phyloP scores from a whole-genome alignment of 2,113 vertebrate species.

The Oenanthe oenanthe region DNA sequence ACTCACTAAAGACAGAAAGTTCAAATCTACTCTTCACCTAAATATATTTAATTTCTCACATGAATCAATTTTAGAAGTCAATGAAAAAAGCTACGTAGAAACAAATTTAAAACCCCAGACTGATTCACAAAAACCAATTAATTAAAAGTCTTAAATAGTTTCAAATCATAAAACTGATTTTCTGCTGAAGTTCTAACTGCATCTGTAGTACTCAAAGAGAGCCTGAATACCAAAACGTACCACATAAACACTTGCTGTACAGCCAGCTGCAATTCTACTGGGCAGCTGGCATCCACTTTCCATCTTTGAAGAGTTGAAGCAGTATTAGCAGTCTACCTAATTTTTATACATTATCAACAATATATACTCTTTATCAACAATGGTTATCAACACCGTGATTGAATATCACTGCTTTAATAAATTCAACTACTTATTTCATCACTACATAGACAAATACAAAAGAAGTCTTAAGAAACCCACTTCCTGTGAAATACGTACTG shows the following conservation, averaged over 20 bases:
- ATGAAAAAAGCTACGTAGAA: not conserved
- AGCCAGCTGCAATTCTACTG: not conserved
- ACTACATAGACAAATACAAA: not conserved
- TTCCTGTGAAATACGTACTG: constrained; percentile 28
- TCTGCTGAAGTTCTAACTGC: not conserved
- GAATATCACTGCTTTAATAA: not conserved
- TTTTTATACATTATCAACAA: not conserved
- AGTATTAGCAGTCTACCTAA: not conserved
- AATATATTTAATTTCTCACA: not conserved
- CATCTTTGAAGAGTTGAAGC: not conserved
- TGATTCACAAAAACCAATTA: not conserved
- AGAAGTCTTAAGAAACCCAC: not conserved
- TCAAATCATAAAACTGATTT: not conserved
- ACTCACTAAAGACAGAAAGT: not conserved
- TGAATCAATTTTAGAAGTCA: not conserved
- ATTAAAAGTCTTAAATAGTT: not conserved
- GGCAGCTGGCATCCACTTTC: not conserved
- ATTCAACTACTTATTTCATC: not conserved
- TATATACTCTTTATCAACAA: not conserved
- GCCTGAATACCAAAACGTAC: not conserved
- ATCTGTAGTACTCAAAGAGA: not conserved
- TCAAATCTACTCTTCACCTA: not conserved
- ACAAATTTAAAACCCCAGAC: not conserved
- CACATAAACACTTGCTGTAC: not conserved
- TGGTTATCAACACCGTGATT: not conserved